Percentiles rank a stretch among this genome's conserved stretches.
These are phyloP conservation scores for Atta texana DNA, from an alignment of 1,140 invertebrate species.

Conservation along the genomic window DNA sequence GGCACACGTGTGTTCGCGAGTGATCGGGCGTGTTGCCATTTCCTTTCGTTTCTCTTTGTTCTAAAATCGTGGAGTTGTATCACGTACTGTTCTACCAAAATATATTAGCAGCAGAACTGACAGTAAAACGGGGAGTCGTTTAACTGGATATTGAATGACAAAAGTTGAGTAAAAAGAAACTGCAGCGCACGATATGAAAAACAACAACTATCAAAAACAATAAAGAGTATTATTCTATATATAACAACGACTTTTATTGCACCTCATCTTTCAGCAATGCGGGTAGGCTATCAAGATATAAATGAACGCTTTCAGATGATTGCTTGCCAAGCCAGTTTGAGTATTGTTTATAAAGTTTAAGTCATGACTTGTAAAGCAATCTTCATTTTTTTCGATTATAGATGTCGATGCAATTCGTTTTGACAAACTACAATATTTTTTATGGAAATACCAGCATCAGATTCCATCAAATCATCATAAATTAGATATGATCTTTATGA, in stretches of 20 bases:
- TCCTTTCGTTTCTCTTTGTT: constrained; percentile 68
- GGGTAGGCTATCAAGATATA: not conserved
- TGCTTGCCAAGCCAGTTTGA: not conserved
- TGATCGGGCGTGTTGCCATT: constrained; percentile 74
- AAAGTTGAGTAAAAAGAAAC: constrained; percentile 75
- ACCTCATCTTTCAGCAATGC: constrained; percentile 40
- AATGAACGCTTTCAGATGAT: not conserved
- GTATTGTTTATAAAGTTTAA: not conserved
- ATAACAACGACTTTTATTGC: constrained; percentile 78
- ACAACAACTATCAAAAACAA: constrained; percentile 85
- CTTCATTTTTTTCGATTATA: constrained; percentile 11
- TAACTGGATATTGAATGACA: constrained; percentile 67
- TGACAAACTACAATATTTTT: not conserved
- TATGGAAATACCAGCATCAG: not conserved
- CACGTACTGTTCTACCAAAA: constrained; percentile 72
- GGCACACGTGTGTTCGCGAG: constrained; percentile 68
- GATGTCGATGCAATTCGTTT: not conserved
- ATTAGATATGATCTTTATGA: not conserved
- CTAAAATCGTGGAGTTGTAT: constrained; percentile 71
- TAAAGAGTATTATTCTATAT: constrained; percentile 87
- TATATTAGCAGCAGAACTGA: constrained; percentile 61
- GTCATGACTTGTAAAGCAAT: not conserved
- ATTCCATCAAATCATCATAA: not conserved
- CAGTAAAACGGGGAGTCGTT: constrained; percentile 63
- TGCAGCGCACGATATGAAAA: constrained; percentile 83